Conservation (phyloP, 2,797 vertebrate species). For the Pipistrellus pipistrellus region DNA sequence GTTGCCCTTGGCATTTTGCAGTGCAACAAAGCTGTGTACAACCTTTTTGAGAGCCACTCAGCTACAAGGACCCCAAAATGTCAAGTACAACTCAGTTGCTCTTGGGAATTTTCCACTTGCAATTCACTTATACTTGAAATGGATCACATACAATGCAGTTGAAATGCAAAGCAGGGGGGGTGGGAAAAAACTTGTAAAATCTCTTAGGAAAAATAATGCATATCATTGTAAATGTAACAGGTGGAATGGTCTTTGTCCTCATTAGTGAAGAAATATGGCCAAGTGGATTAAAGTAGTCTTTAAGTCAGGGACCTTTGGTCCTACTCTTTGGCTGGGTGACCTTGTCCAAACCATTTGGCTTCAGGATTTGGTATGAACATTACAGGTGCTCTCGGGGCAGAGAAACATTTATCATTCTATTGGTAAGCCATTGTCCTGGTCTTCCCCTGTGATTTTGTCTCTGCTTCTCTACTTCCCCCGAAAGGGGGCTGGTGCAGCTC, state of each 20-base stretch:
- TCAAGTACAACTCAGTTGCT: conserved; percentile 74
- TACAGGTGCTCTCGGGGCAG: neutral
- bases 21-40: conserved; percentile 52
- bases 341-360: conserved; percentile 30
- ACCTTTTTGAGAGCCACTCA: conserved; percentile 73
- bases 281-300: conserved; percentile 47
- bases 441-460: neutral
- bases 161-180: neutral
- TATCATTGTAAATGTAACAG: neutral
- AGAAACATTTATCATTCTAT: neutral
- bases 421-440: neutral
- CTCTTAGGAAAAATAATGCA: conserved; percentile 63
- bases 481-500: neutral
- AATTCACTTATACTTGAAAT: conserved; percentile 69
- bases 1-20: conserved; percentile 76
- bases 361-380: neutral
- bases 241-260: neutral
- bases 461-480: neutral
- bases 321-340: neutral
- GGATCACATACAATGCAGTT: conserved; percentile 49
- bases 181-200: neutral
- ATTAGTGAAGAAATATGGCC: conserved; percentile 31
- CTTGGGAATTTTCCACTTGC: conserved; percentile 69
- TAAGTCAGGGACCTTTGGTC: neutral
- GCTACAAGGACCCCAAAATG: conserved; percentile 74